Evolutionary conservation across 2,797 vertebrate species (phyloP).

Genomic region (Manis crassicaudata): DNA sequence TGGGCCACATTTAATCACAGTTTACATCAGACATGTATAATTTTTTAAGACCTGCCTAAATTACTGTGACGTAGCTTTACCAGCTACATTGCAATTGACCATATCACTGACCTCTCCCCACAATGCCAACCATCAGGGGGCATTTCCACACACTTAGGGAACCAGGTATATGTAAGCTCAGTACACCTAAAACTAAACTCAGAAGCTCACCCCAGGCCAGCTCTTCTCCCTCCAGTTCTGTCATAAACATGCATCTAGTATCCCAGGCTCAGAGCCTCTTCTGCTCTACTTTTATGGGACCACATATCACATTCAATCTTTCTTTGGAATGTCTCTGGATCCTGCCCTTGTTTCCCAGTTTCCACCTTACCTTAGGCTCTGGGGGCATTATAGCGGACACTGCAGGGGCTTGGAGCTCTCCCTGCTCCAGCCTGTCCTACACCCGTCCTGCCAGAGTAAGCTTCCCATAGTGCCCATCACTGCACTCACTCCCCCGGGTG

Average conservation of each 20-base stretch:
- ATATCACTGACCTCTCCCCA: neutral
- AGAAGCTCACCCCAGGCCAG: neutral
- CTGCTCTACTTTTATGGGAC: too few relatives aligned
- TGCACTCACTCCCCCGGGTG: neutral
- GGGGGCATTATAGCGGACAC: rapidly evolving
- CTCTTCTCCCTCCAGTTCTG: neutral
- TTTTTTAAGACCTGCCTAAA: neutral
- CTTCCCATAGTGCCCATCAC: neutral
- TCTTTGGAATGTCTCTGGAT: neutral
- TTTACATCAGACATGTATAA: neutral
- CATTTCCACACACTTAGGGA: too few relatives aligned
- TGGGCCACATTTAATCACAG: neutral
- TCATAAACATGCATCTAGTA: neutral
- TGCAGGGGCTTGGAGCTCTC: too few relatives aligned
- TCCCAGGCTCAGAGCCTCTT: neutral
- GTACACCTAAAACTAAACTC: neutral
- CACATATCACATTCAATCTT: neutral
- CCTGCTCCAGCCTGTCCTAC: neutral
- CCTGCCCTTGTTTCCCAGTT: neutral
- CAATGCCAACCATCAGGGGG: neutral
- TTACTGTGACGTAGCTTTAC: neutral
- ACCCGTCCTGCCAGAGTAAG: too few relatives aligned
- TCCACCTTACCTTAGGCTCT: neutral
- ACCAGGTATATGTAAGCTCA: neutral
- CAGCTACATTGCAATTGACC: neutral